phyloP scores from a whole-genome alignment of 2,113 vertebrate species.

The Erythrolamprus reginae region DNA sequence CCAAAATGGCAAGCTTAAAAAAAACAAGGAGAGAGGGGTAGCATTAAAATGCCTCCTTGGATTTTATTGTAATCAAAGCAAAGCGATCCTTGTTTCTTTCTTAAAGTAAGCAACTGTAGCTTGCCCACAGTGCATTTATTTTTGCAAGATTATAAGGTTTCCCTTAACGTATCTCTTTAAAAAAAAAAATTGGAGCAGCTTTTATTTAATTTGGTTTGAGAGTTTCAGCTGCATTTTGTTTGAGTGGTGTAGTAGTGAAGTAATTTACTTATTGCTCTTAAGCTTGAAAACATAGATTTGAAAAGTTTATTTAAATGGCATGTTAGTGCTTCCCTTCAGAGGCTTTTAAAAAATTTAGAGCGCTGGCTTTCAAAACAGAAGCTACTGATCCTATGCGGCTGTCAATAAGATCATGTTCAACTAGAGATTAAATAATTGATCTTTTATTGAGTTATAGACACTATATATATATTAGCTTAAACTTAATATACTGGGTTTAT shows the following conservation, averaged over 20 bases:
- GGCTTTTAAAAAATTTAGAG: slow-evolving; percentile 10
- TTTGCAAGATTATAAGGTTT: slow-evolving; percentile 14
- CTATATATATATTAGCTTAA: background rate
- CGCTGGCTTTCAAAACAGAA: slow-evolving; percentile 3
- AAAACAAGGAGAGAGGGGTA: background rate
- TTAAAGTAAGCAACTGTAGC: background rate
- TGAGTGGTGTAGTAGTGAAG: background rate
- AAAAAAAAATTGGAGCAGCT: background rate
- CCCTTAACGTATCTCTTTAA: background rate
- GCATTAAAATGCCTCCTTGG: background rate
- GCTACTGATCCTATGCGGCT: background rate
- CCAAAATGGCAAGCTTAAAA: background rate
- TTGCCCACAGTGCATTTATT: background rate
- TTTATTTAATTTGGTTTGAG: slow-evolving; percentile 1
- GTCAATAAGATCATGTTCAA: background rate
- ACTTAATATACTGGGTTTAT: background rate
- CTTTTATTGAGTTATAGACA: background rate
- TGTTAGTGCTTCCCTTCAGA: slow-evolving; percentile 8
- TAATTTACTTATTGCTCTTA: slow-evolving; percentile 5
- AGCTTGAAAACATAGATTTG: background rate
- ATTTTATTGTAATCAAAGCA: background rate
- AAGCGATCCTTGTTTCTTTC: background rate
- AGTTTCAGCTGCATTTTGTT: slow-evolving; percentile 1
- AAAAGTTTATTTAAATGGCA: slow-evolving; percentile 30
- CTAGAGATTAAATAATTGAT: slow-evolving; percentile 6